These are phyloP conservation scores for Peromyscus nudipes DNA, from an alignment of 2,797 vertebrate species.

Conservation along the genomic window DNA sequence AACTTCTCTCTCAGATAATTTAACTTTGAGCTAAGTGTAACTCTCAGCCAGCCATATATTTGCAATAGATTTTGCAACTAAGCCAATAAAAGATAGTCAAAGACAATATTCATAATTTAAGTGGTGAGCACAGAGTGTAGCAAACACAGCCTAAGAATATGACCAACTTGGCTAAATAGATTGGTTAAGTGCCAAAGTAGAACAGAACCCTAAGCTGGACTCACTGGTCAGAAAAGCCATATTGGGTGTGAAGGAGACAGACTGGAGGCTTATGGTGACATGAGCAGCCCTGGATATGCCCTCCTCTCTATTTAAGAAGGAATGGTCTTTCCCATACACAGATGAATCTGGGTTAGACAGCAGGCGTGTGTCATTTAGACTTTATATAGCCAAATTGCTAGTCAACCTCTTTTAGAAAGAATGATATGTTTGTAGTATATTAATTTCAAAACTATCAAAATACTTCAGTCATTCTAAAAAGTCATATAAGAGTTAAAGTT, in stretches of 20 bases:
- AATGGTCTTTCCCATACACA: not conserved
- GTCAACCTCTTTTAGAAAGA: not conserved
- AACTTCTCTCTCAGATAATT: slow-evolving; percentile 23
- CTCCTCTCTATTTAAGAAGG: not conserved
- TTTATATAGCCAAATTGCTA: not conserved
- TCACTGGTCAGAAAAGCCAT: not conserved
- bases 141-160: not conserved
- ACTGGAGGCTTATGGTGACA: not conserved
- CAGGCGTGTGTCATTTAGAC: not conserved
- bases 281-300: no score
- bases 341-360: not conserved
- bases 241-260: not conserved
- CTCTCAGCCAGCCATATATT: not conserved
- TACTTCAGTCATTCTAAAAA: slow-evolving; percentile 28
- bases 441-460: slow-evolving; percentile 60
- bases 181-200: not conserved
- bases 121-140: not conserved
- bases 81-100: not conserved
- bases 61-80: not conserved
- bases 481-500: slow-evolving; percentile 57
- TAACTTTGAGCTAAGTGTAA: not conserved
- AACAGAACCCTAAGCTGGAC: slow-evolving; percentile 14
- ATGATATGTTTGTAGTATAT: not conserved
- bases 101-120: not conserved
- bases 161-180: not conserved